Percentiles rank a stretch among this genome's conserved stretches.
phyloP scores from a whole-genome alignment of 2,888 invertebrate species.

The Pristionchus entomophagus region DNA sequence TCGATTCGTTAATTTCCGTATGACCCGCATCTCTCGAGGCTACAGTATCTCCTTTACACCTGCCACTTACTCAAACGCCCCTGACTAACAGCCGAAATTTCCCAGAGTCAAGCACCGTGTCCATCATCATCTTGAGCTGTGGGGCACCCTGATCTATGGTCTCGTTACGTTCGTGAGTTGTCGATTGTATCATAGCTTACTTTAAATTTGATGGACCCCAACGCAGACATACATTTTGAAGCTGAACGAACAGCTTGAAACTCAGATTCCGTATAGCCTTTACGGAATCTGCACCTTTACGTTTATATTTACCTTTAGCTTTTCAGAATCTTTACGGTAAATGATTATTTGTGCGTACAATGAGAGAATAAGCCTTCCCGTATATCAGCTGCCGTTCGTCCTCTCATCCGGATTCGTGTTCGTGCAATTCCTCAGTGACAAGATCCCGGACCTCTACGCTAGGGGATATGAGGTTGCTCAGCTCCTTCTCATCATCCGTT shows the following conservation, averaged over 20 bases:
- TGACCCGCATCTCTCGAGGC: not conserved
- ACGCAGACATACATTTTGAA: too few species aligned
- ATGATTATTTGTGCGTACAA: too few species aligned
- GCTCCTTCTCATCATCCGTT: too few species aligned
- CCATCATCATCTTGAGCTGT: constrained; percentile 9
- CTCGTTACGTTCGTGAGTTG: constrained; percentile 17
- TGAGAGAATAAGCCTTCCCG: too few species aligned
- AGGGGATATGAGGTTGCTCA: not conserved
- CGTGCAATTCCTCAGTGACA: not conserved
- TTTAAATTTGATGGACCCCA: too few species aligned
- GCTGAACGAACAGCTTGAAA: too few species aligned
- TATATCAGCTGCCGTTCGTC: constrained; percentile 1
- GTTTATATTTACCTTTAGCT: too few species aligned
- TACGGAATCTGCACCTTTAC: too few species aligned
- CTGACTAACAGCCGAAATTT: not conserved
- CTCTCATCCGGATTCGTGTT: constrained; percentile 33
- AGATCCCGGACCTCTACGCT: not conserved
- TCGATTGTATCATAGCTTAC: too few species aligned
- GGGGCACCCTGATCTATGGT: constrained; percentile 18
- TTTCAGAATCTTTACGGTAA: too few species aligned
- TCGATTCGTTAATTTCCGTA: not conserved
- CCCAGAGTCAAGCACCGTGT: not conserved
- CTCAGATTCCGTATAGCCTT: too few species aligned
- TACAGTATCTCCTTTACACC: not conserved
- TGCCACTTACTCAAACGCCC: not conserved